Conservation (phyloP, 1,140 invertebrate genomes). For the Homarus americanus region DNA sequence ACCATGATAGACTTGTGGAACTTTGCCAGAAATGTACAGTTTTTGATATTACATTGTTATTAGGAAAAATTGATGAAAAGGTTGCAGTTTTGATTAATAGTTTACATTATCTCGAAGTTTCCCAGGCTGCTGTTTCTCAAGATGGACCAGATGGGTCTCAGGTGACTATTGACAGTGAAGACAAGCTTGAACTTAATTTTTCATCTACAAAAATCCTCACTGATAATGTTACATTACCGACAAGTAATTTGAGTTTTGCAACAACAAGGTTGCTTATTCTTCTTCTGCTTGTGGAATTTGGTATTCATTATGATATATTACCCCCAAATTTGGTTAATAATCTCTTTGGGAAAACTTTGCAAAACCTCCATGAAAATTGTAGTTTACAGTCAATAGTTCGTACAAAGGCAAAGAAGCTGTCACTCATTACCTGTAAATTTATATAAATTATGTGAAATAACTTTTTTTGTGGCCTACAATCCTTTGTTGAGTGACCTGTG, state of each 20-base stretch:
- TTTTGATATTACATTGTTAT: slow-evolving; percentile 14
- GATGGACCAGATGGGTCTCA: background rate
- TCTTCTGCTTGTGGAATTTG: slow-evolving; percentile 56
- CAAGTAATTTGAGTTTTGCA: background rate
- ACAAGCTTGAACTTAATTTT: background rate
- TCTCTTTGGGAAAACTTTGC: slow-evolving; percentile 17
- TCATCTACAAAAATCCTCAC: background rate
- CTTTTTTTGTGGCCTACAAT: no score
- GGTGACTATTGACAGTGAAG: background rate
- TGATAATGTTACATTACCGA: background rate
- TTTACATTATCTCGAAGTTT: background rate
- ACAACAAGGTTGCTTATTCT: background rate
- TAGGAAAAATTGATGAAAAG: slow-evolving; percentile 21
- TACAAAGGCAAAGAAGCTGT: slow-evolving; percentile 49
- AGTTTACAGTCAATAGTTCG: slow-evolving; percentile 22
- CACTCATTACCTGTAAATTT: slow-evolving; percentile 40
- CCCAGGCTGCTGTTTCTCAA: background rate
- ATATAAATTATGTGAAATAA: no score
- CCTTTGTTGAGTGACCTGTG: no score
- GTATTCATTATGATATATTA: slow-evolving; percentile 57
- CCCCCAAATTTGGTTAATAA: slow-evolving; percentile 25
- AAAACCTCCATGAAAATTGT: slow-evolving; percentile 14
- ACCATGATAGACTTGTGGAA: slow-evolving; percentile 41
- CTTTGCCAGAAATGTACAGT: slow-evolving; percentile 35
- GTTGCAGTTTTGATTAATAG: background rate